These are phyloP conservation scores for Onychomys leucogaster DNA, from an alignment of 2,797 vertebrate genomes.

Conservation along the genomic window DNA sequence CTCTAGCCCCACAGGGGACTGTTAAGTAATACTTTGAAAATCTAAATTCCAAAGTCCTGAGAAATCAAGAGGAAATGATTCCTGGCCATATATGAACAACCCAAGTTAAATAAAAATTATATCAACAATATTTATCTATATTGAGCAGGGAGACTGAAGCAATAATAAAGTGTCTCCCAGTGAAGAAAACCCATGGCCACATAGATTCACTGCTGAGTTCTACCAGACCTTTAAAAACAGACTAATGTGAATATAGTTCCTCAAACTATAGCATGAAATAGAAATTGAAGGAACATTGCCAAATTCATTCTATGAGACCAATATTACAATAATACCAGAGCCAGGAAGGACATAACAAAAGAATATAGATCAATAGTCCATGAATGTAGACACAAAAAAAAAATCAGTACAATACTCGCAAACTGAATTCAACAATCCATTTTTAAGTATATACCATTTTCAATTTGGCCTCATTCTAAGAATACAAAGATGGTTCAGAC, in stretches of 20 bases:
- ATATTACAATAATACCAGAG: not conserved
- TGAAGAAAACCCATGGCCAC: not conserved
- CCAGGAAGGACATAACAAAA: not conserved
- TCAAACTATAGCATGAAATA: not conserved
- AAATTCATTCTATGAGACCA: not conserved
- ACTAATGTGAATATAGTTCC: no score
- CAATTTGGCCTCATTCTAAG: not conserved
- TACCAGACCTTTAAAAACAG: not conserved
- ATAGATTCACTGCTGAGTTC: not conserved
- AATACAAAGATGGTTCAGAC: not conserved
- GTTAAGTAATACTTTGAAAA: not conserved
- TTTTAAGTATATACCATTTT: not conserved
- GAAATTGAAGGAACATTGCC: not conserved
- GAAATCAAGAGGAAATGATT: not conserved
- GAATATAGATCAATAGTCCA: not conserved
- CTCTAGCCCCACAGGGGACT: not conserved
- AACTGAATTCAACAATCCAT: not conserved
- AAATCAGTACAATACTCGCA: not conserved
- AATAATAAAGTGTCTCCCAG: not conserved
- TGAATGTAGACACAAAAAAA: not conserved
- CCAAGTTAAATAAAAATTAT: not conserved
- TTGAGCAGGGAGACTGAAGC: not conserved
- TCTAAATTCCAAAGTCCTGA: not conserved
- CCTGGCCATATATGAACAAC: not conserved
- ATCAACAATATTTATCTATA: not conserved